Conservation (phyloP, 1,140 invertebrate species). For the Augochlora pura region DNA sequence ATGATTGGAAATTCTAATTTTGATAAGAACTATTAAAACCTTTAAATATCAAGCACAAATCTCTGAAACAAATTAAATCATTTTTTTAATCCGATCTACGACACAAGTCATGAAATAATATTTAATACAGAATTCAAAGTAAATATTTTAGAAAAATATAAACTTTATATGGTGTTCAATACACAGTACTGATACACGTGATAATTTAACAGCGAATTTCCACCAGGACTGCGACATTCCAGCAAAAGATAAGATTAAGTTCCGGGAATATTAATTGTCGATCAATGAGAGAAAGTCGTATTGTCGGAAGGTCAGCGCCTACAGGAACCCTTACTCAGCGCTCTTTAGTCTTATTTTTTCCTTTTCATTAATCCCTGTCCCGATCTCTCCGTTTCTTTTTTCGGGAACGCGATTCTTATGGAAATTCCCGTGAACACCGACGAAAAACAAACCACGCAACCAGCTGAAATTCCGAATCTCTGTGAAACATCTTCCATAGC, state of each 20-base stretch:
- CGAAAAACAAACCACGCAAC: not conserved
- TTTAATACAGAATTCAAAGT: too few relatives aligned
- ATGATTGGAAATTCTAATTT: too few relatives aligned
- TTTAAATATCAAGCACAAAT: too few relatives aligned
- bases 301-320: slow-evolving; percentile 10
- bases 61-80: too few relatives aligned
- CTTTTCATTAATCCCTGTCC: not conserved
- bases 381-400: not conserved
- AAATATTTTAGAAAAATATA: too few relatives aligned
- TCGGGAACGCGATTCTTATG: not conserved
- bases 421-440: not conserved
- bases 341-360: not conserved
- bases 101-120: too few relatives aligned
- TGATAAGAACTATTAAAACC: too few relatives aligned
- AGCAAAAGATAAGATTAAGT: not conserved
- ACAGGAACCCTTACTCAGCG: slow-evolving; percentile 20
- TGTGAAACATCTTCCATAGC: slow-evolving; percentile 6
- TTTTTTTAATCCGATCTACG: too few relatives aligned
- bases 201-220: too few relatives aligned
- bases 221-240: not conserved
- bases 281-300: not conserved
- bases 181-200: too few relatives aligned
- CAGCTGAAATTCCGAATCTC: not conserved
- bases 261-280: not conserved
- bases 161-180: too few relatives aligned